Percentiles rank a stretch among this genome's conserved stretches.
phyloP scores from a whole-genome alignment of 2,888 invertebrate species.

The Leucania comma region DNA sequence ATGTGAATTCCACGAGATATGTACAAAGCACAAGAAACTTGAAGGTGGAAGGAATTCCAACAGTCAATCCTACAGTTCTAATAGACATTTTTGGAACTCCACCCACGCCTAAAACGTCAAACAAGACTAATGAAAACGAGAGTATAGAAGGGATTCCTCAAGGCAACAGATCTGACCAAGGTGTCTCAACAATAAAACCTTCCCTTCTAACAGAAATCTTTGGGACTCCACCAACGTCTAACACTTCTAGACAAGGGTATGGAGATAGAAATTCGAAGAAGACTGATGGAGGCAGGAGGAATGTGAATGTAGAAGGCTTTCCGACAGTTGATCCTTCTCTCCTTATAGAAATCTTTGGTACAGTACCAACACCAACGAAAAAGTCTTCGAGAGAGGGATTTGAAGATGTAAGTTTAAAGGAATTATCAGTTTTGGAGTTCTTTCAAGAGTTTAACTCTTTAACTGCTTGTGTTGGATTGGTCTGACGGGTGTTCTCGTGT shows the following conservation, averaged over 20 bases:
- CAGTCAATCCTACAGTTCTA: constrained; percentile 52
- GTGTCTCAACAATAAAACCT: constrained; percentile 11
- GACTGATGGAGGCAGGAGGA: not conserved
- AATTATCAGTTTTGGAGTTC: not conserved
- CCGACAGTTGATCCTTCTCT: constrained; percentile 32
- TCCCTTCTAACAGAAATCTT: constrained; percentile 68
- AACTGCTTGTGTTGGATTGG: no score
- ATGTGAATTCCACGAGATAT: not conserved
- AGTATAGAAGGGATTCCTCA: not conserved
- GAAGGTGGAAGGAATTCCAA: not conserved
- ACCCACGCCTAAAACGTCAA: constrained; percentile 23
- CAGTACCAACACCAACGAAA: constrained; percentile 58
- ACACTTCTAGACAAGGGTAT: constrained; percentile 12
- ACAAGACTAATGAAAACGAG: not conserved
- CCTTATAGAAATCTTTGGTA: constrained; percentile 72
- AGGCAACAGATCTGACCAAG: not conserved
- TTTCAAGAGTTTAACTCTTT: not conserved
- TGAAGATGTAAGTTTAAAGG: constrained; percentile 72
- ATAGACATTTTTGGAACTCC: constrained; percentile 72
- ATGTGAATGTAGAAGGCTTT: not conserved
- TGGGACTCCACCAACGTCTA: constrained; percentile 64
- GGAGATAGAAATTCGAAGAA: constrained; percentile 69
- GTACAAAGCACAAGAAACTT: not conserved
- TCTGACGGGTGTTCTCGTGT: no score
- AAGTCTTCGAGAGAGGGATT: constrained; percentile 21